Conservation (phyloP, 2,888 invertebrate genomes). For the Macrostomum cliftonense region DNA sequence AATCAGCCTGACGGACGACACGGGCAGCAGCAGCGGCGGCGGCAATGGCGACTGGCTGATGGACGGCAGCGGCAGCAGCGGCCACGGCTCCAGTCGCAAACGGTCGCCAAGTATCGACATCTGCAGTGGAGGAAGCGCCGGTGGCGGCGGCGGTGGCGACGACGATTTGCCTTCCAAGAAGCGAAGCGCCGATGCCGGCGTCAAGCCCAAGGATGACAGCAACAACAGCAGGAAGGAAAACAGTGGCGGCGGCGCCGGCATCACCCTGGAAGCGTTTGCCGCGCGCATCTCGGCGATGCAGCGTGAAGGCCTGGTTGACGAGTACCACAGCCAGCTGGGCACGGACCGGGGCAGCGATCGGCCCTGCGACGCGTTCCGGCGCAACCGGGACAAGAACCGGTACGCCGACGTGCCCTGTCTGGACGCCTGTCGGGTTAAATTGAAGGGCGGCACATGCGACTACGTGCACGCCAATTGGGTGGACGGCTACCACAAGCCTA, state of each 20-base stretch:
- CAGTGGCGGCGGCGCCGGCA: slow-evolving; percentile 1
- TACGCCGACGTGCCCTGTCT: slow-evolving; percentile 90
- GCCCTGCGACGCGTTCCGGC: not conserved
- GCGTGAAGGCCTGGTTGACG: not conserved
- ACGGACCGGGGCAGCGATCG: not conserved
- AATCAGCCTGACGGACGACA: not conserved
- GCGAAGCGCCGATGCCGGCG: slow-evolving; percentile 3
- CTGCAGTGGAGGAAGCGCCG: too few relatives aligned
- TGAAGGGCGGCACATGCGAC: slow-evolving; percentile 48
- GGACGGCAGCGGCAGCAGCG: not conserved
- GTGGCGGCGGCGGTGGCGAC: too few relatives aligned
- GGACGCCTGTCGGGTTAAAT: slow-evolving; percentile 75
- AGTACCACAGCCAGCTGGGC: not conserved
- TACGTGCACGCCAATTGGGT: slow-evolving; percentile 96
- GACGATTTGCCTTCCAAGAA: slow-evolving; percentile 5
- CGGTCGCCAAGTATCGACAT: too few relatives aligned
- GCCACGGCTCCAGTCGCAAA: too few relatives aligned
- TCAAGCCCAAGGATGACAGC: not conserved
- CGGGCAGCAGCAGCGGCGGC: not conserved
- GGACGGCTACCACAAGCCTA: slow-evolving; percentile 88
- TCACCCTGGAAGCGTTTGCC: not conserved
- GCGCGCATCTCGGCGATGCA: slow-evolving; percentile 2
- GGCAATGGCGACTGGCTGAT: not conserved
- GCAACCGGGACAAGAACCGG: slow-evolving; percentile 36
- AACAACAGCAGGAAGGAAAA: slow-evolving; percentile 2